A percentile compares a stretch with the other conserved stretches of the same genome.
Evolutionary conservation across 92 coral and sea anemone genomes (phyloP).

Genomic region (Phymanthus crucifer): DNA sequence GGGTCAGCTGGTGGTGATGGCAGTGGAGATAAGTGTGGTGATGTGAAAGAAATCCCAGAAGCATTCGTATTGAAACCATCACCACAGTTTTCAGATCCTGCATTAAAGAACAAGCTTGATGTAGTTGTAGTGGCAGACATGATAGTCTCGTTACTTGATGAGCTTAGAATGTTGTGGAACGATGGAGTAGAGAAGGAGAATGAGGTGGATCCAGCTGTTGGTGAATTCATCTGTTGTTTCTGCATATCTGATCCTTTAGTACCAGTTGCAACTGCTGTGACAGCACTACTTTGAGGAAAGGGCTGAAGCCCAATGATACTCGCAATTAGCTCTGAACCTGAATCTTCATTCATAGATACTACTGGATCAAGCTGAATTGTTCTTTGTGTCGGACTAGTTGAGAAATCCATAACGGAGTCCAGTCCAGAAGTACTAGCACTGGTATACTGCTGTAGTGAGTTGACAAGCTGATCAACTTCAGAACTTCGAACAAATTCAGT

Average conservation of each 20-base stretch:
- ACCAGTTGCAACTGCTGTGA: constrained; percentile 25
- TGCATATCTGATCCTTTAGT: constrained; percentile 43
- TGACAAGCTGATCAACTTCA: constrained; percentile 32
- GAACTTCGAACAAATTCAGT: constrained; percentile 20
- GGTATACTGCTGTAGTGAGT: constrained; percentile 21
- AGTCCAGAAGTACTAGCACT: constrained; percentile 14
- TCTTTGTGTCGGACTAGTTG: neutral
- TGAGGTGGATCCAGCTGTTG: constrained; percentile 57
- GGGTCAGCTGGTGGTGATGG: constrained; percentile 41
- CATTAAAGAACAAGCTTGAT: constrained; percentile 18
- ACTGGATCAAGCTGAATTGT: constrained; percentile 37
- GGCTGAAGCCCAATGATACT: constrained; percentile 46
- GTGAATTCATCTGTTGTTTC: constrained; percentile 67
- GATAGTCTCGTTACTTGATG: constrained; percentile 3
- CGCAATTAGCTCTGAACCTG: constrained; percentile 61
- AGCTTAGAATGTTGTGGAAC: constrained; percentile 45
- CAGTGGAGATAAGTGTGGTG: constrained; percentile 50
- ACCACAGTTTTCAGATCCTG: constrained; percentile 3
- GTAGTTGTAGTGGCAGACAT: constrained; percentile 17
- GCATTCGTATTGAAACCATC: constrained; percentile 18
- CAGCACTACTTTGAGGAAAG: constrained; percentile 32
- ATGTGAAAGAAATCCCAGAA: constrained; percentile 27
- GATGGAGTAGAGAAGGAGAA: constrained; percentile 45
- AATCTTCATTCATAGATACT: constrained; percentile 63
- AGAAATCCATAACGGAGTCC: constrained; percentile 14